These are phyloP conservation scores for Chiloscyllium punctatum DNA, from an alignment of 2,797 vertebrate species.

Conservation along the genomic window DNA sequence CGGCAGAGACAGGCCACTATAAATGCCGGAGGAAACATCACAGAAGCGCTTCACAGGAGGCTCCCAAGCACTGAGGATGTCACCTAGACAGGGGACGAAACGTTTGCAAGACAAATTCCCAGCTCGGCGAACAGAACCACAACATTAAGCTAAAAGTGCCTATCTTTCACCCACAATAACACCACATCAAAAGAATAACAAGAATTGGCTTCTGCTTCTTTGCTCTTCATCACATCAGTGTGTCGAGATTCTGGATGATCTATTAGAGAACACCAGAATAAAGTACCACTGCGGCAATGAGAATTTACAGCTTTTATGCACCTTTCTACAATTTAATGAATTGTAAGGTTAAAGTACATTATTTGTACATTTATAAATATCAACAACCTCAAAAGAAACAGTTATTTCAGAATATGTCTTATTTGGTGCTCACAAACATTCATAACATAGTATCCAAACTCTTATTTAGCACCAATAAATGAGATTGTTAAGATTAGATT, in stretches of 20 bases:
- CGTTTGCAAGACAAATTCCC: no score
- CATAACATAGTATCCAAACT: neutral
- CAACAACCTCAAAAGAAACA: neutral
- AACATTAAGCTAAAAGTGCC: no score
- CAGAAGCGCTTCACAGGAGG: no score
- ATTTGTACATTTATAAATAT: conserved; percentile 8
- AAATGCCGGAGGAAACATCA: no score
- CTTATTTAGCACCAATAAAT: neutral
- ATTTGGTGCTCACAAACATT: neutral
- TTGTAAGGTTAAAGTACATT: neutral
- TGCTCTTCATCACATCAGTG: neutral
- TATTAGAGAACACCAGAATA: neutral
- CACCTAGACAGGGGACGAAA: no score
- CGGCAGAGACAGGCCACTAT: no score
- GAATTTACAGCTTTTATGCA: neutral
- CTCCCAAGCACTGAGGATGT: no score
- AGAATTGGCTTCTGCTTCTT: neutral
- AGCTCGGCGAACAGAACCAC: no score
- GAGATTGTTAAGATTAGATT: neutral
- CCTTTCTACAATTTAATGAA: neutral
- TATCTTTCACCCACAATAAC: neutral
- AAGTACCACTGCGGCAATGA: neutral
- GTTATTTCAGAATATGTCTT: neutral
- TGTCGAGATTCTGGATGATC: neutral
- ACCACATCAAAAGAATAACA: neutral